These are phyloP conservation scores for Erynnis tages DNA, from an alignment of 2,888 invertebrate genomes.

Conservation along the genomic window DNA sequence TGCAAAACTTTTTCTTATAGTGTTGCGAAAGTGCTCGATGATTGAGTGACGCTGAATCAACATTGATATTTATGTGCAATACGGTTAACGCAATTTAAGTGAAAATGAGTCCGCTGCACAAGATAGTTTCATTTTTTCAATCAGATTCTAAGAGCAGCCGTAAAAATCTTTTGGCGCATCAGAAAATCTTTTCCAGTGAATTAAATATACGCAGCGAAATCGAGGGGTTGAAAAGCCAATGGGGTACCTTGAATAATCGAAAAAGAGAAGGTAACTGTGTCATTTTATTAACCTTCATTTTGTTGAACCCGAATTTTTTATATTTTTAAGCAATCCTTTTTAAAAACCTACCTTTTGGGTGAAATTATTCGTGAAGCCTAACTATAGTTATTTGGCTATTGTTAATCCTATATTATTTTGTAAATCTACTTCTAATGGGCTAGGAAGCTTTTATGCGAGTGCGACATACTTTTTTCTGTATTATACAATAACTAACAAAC, in stretches of 20 bases:
- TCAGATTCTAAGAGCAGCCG: constrained; percentile 75
- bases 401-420: no score
- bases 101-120: constrained; percentile 82
- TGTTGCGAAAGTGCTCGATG: neutral
- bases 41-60: neutral
- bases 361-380: no score
- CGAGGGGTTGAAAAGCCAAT: constrained; percentile 72
- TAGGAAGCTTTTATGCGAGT: no score
- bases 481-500: no score
- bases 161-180: constrained; percentile 58
- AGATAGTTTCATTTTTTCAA: constrained; percentile 83
- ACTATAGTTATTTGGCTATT: no score
- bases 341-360: no score
- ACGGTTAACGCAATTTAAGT: neutral
- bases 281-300: no score
- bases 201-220: constrained; percentile 67
- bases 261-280: constrained; percentile 17
- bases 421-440: no score
- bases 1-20: neutral
- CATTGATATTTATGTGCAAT: neutral
- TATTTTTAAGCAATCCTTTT: no score
- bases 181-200: constrained; percentile 83
- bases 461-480: no score
- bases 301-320: no score
- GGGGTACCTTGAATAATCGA: constrained; percentile 76